Percentiles rank a stretch among this genome's conserved stretches.
Conservation (phyloP, 1,140 invertebrate species). For the Caligus rogercresseyi region DNA sequence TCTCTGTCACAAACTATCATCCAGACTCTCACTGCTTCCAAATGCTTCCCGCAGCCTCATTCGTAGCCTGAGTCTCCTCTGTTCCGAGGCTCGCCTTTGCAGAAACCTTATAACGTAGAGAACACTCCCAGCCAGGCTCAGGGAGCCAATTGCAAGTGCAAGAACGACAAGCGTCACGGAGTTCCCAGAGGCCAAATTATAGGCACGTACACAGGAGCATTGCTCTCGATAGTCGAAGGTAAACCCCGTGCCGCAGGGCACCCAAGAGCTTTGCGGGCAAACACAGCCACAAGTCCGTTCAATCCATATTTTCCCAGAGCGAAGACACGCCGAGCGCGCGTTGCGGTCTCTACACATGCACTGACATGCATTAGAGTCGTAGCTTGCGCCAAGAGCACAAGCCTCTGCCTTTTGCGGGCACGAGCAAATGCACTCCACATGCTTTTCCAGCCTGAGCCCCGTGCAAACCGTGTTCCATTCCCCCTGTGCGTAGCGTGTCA, state of each 20-base stretch:
- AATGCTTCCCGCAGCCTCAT: not conserved
- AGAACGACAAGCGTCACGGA: not conserved
- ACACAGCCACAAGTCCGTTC: not conserved
- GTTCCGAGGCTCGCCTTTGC: not conserved
- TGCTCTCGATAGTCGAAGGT: not conserved
- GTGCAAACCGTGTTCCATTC: not conserved
- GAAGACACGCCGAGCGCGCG: not conserved
- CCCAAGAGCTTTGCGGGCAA: not conserved
- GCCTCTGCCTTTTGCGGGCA: not conserved
- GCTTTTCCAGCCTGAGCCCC: not conserved
- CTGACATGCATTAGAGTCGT: not conserved
- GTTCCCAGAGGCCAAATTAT: not conserved
- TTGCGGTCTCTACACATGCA: not conserved
- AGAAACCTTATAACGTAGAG: not conserved
- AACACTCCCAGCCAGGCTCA: not conserved
- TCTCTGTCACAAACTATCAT: too few species aligned
- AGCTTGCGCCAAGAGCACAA: not conserved
- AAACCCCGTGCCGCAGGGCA: not conserved
- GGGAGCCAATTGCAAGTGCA: not conserved
- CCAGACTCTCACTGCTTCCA: not conserved
- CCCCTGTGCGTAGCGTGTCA: not conserved
- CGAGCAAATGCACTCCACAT: not conserved
- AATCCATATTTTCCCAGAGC: not conserved
- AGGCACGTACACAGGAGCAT: not conserved
- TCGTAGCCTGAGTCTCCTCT: not conserved